Base-by-base conservation (phyloP, 1,140 invertebrate genomes). In the Magallana gigas region DNA sequence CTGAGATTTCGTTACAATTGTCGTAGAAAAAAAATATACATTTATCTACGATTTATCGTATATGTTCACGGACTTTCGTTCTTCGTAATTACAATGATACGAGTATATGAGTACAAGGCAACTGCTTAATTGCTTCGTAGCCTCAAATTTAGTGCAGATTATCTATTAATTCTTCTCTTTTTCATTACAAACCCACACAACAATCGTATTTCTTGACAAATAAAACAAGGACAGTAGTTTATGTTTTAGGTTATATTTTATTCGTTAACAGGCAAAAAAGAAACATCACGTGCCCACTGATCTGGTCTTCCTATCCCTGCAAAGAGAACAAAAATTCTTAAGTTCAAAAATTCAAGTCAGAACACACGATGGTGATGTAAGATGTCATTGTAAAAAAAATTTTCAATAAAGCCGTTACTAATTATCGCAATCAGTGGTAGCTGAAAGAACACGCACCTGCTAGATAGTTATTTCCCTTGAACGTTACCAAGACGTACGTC, bases 281-380 rank as follows among this genome's bases (percentile, higher is more conserved):
- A 83, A 57, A 83, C 48, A 83, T 16, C n/a, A 57, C 81, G 57
- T 57, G 12, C 48, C 68, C 12, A 83, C 81, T 83, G 81, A 18
- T 83, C 48, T 83, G 36, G 8, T 57, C 48, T 16, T 48, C 81
- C 48, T n/a, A 57, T 14, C 81, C 48, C 36, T 83, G 12, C 4
- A n/a, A 83, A 83, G 57, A 16, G 81, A 57, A 23, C 23, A 83
- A 83, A 57, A n/a, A 57, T 0, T 12, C 29, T 56, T 80, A 1
- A 80, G 18, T 12, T 4, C 14, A 29, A 18, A 64, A 8, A 18
- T 3, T 18, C 14, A 18, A 18, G 18, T 48, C 36, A 64, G 18
- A 16, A 48, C 36, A 48, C 36, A 48, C 36, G 36, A 48, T 48
- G 36, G 36, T 48, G 36, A 48, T 48, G 36, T 48, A 48, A 48